Percentiles rank a stretch among this genome's conserved stretches.
These are phyloP conservation scores for Pyrgilauda ruficollis DNA, from an alignment of 2,113 vertebrate genomes.

Conservation along the genomic window DNA sequence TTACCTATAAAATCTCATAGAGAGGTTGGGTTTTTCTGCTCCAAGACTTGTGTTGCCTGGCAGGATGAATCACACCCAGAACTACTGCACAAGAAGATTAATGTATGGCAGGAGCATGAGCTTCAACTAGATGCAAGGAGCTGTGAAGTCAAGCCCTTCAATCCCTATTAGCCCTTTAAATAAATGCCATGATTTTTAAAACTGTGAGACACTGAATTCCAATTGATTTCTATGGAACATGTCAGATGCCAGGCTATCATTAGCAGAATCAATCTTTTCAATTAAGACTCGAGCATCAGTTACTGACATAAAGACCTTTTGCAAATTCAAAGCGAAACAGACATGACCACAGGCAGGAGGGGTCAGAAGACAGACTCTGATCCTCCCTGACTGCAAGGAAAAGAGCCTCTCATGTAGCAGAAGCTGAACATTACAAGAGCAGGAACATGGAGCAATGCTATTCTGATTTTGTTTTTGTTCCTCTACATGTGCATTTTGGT, in stretches of 20 bases:
- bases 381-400: background rate
- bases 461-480: constrained; percentile 31
- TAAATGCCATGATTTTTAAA: background rate
- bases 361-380: background rate
- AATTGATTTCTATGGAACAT: background rate
- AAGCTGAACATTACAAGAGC: background rate
- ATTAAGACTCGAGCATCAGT: background rate
- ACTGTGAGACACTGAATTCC: background rate
- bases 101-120: background rate
- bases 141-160: background rate
- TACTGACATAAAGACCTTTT: background rate
- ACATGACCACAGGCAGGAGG: background rate
- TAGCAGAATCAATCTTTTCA: constrained; percentile 30
- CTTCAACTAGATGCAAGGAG: background rate
- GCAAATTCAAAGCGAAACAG: background rate
- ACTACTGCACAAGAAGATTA: background rate
- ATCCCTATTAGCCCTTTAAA: background rate
- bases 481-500: background rate
- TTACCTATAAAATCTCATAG: background rate
- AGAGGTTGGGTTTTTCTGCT: background rate
- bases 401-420: background rate
- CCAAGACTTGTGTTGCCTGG: background rate
- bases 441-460: background rate
- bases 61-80: background rate
- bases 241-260: background rate